Conservation (phyloP, 2,113 vertebrate genomes). For the rat (Rattus norvegicus) region GRCr8 NC_086028.1:2932001-2932500, state of each 20-base stretch:
- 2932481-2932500: neutral
- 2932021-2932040: constrained; percentile 28
- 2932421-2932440: neutral
- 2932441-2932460: neutral
- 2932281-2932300: neutral
- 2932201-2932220: constrained; percentile 46
- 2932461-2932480: too few species aligned
- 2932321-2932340: constrained; percentile 1
- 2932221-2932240: neutral
- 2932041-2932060: neutral
- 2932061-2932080: neutral
- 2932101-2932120: neutral
- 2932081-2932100: constrained; percentile 39
- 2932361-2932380: neutral
- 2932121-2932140: neutral
- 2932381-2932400: too few species aligned
- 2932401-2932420: neutral
- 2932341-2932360: too few species aligned
- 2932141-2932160: neutral
- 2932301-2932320: neutral
- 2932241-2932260: neutral
- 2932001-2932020: neutral
- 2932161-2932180: constrained; percentile 42
- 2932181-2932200: constrained; percentile 42
- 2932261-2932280: constrained; percentile 13